A percentile compares a stretch with the other conserved stretches of the same genome.
Conservation (phyloP, 2,797 vertebrate species). For the Sebastes oblongus region DNA sequence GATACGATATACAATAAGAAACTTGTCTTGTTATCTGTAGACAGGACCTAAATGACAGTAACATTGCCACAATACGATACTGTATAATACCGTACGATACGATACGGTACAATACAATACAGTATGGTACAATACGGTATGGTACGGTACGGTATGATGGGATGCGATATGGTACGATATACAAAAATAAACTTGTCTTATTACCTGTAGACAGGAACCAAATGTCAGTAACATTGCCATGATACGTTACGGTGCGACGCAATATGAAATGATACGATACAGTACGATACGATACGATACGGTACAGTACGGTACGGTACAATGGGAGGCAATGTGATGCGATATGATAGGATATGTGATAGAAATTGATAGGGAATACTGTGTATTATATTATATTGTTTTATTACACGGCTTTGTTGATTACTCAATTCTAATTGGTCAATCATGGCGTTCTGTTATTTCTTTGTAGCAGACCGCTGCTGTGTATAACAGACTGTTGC, state of each 20-base stretch:
- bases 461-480: no score
- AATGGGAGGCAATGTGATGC: no score
- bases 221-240: not conserved
- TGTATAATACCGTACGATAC: not conserved
- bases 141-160: no score
- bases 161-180: no score
- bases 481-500: no score
- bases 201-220: not conserved
- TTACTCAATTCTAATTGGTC: no score
- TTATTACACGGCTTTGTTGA: no score
- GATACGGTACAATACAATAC: no score
- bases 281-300: no score
- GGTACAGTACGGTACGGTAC: rapidly evolving
- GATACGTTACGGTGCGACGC: no score
- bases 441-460: no score
- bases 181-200: not conserved
- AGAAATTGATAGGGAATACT: not conserved
- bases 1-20: not conserved
- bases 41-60: not conserved
- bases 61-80: not conserved
- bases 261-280: not conserved
- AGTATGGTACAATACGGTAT: no score
- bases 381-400: not conserved
- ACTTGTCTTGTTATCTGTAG: not conserved
- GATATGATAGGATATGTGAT: not conserved